phyloP scores from a whole-genome alignment of 2,113 vertebrate species.

The Pogona vitticeps region DNA sequence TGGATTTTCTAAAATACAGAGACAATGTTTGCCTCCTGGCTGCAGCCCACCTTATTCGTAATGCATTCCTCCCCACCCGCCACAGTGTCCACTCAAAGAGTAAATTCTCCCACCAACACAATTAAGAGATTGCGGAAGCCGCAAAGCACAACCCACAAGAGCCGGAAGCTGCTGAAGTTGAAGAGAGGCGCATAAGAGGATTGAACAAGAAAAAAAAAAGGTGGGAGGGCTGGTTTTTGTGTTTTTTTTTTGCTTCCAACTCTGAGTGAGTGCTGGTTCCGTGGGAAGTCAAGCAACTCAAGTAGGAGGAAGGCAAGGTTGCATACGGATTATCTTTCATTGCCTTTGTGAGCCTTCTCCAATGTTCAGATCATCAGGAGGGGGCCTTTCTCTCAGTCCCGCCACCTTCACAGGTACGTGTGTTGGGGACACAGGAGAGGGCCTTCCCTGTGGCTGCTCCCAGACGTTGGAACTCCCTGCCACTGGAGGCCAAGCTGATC shows the following conservation, averaged over 20 bases:
- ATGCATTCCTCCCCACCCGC: not conserved
- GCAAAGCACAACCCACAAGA: not conserved
- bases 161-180: not conserved
- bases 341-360: no score
- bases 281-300: not conserved
- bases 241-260: not conserved
- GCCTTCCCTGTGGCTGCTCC: no score
- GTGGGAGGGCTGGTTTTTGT: not conserved
- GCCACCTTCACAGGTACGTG: no score
- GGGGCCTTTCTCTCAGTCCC: no score
- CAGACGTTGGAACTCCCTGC: no score
- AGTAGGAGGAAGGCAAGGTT: not conserved
- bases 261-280: not conserved
- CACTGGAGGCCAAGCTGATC: no score
- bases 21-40: not conserved
- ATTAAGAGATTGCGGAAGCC: constrained; percentile 15
- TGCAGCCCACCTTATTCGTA: not conserved
- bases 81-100: not conserved
- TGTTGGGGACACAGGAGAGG: no score
- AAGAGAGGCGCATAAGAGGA: not conserved
- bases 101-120: not conserved
- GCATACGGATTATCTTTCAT: not conserved
- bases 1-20: not conserved
- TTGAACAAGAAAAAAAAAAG: not conserved
- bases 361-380: no score